Base-by-base conservation (phyloP, 2,888 invertebrate species). In the Athripsodes cinereus region DNA sequence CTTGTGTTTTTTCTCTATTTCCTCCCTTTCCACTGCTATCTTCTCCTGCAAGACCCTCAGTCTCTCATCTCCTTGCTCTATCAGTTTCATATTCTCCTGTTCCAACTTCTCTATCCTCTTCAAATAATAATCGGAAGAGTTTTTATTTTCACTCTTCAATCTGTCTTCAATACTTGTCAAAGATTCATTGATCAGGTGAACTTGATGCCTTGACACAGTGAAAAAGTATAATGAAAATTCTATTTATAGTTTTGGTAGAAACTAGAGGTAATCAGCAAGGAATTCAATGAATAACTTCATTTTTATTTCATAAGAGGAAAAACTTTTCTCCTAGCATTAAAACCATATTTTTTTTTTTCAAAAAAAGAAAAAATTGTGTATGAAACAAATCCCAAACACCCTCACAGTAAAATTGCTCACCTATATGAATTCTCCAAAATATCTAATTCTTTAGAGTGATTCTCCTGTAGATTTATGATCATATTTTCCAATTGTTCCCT, bases 381-480 rank as follows among this genome's bases (percentile, higher is more conserved):
- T 31, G 8, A 31, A 31, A 31, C 8, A 31, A 31, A 8, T 31
- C 31, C 31, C 31, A 31, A 8, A 11, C 6, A 31, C 31, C 31
- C 31, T 2, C 16, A 44, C 11, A 50, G n/a, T n/a, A n/a, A n/a
- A n/a, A n/a, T n/a, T n/a, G n/a, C n/a, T 26, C 10, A 82, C 83
- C 83, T 82, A 64, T 83, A 84, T 1, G 83, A 83, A 58, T 81
- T 81, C 68, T 84, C 83, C 75, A 83, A 75, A 35, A 84, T 68
- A 68, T 83, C 82, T 40, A 81, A 75, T 69, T 84, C 84, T 64
- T 82, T 83, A 46, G 81, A 76, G 58, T 84, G 83, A 63, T 82
- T 77, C 64, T 81, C 79, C 66, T 81, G 81, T 31, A 83, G 67
- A 1, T 78, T 76, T 35, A 73, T 72, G 1, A 83, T 74, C 11